phyloP scores from a whole-genome alignment of 2,113 vertebrate species.

The Notothenia rossii region DNA sequence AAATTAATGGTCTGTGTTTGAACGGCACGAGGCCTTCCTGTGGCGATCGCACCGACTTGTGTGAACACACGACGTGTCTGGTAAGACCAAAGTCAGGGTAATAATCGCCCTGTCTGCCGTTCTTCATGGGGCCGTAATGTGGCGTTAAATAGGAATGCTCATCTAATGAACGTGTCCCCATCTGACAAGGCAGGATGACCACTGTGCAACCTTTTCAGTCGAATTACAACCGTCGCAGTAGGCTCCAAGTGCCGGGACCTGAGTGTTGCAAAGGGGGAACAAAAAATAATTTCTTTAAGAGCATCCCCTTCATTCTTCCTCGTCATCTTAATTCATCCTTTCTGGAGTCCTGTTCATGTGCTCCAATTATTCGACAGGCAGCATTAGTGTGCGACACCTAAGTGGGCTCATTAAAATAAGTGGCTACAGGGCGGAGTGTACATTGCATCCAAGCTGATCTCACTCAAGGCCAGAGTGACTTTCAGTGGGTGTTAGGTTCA shows the following conservation, averaged over 20 bases:
- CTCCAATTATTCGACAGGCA: conserved; percentile 71
- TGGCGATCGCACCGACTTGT: conserved; percentile 47
- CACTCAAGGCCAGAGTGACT: conserved; percentile 68
- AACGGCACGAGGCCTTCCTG: conserved; percentile 51
- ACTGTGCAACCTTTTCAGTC: conserved; percentile 67
- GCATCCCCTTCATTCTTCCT: conserved; percentile 47
- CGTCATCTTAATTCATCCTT: conserved; percentile 41
- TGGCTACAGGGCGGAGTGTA: conserved; percentile 64
- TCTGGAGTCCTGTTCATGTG: conserved; percentile 58
- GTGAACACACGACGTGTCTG: conserved; percentile 53
- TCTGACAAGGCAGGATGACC: conserved; percentile 77
- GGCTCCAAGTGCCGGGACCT: conserved; percentile 11
- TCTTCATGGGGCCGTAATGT: conserved; percentile 74
- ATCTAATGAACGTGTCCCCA: conserved; percentile 79
- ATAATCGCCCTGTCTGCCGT: conserved; percentile 67
- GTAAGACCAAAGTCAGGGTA: conserved; percentile 67
- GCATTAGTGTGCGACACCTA: conserved; percentile 73
- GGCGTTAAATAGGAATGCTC: conserved; percentile 80
- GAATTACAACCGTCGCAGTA: conserved; percentile 62
- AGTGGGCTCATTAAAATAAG: conserved; percentile 82
- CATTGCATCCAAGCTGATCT: conserved; percentile 45
- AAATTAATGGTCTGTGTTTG: conserved; percentile 58
- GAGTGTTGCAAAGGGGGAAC: conserved; percentile 24
- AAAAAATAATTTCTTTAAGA: conserved; percentile 41
- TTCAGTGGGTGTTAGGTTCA: conserved; percentile 43